Base-by-base conservation (phyloP, 2,888 invertebrate genomes). In the Heteromyza rotundicornis region DNA sequence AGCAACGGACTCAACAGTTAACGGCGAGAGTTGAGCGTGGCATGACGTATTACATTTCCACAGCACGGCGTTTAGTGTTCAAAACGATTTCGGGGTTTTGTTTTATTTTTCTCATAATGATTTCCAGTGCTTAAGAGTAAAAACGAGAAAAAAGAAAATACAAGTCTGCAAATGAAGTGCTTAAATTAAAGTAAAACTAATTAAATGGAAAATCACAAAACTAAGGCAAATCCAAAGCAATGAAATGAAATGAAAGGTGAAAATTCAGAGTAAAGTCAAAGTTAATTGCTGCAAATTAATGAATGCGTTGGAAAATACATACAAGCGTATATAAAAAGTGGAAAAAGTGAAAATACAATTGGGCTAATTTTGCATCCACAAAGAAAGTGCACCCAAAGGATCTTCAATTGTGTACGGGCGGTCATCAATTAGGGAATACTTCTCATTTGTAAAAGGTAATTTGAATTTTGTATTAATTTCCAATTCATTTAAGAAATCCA, bases 1-100 rank as follows among this genome's bases (percentile, higher is more conserved):
- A 47, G 17, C 47, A 14, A 17, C 5, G 19, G 20, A 14, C 47
- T 17, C 12, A 17, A 65, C 80, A 79, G 80, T 79, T 70, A 57
- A 67, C 72, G 76, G 70, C 71, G 76, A 76, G 78, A 76, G 72
- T 76, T 80, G 71, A 76, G 65, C 72, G 73, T 69, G 76, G 70
- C 70, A 70, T 67, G 77, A 78, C 79, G 75, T 73, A n/a, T n/a
- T n/a, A 63, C 63, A 51, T 58, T 65, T 62, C 49, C 54, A 1
- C 12, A 27, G 8, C 59, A 20, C 10, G 16, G 36, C 24, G 54
- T 27, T 52, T n/a, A 40, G n/a, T 40, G 8, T 40, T n/a, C 3
- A 40, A 40, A 7, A n/a, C 59, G 24, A 35, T 59, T 59, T 40
- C 40, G 40, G 3, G 5, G 14, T 3, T n/a, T n/a, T n/a, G n/a